Evolutionary conservation across 2,113 vertebrate species (phyloP), one percentile per base, ranked within the genome.

Genomic region (Phalacrocorax pelagicus): DNA sequence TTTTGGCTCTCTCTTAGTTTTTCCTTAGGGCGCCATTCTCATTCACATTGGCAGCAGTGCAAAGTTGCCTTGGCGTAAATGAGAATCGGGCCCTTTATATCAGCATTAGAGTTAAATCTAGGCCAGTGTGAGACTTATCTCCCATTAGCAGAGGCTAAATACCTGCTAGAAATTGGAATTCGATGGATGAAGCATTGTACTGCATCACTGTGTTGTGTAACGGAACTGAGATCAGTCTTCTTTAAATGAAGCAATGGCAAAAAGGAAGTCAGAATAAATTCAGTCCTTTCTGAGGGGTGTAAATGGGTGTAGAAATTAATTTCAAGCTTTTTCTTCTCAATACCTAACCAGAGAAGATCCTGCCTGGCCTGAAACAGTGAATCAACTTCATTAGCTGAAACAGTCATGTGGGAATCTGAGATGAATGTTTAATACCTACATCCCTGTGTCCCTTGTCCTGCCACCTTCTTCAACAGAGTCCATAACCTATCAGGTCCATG

Each of bases 301-400:
- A 80, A 79, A 80, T 46, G 29, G 20, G 16, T 34, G 23, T 30
- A 52, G 57, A 51, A 94, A 89, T 91, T 90, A 46, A 90, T 94
- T 91, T 87, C 46, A 75, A 69, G 66, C 30, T 94, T 46, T 83
- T 95, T 77, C 34, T 82, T 84, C 54, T 89, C 58, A n/a, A 9
- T 92, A 46, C 26, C 49, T 75, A 89, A 51, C 22, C 42, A 80
- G 49, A 70, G 83, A 88, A 82, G 51, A 63, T 34, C 27, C 44
- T 89, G 18, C 10, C 38, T 94, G 67, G 13, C 40, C 58, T 80
- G 84, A 94, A 92, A 57, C 46, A 74, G 66, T 52, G 49, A 70
- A 88, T 93, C 32, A 57, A 7, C 96, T 86, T 71, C 59, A 93
- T 96, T 92, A 91, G 11, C 54, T 80, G 78, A 61, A 90, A 93